A percentile compares a stretch with the other conserved stretches of the same genome.
phyloP scores from a whole-genome alignment of 2,797 vertebrate genomes.

The Microhierax caerulescens region DNA sequence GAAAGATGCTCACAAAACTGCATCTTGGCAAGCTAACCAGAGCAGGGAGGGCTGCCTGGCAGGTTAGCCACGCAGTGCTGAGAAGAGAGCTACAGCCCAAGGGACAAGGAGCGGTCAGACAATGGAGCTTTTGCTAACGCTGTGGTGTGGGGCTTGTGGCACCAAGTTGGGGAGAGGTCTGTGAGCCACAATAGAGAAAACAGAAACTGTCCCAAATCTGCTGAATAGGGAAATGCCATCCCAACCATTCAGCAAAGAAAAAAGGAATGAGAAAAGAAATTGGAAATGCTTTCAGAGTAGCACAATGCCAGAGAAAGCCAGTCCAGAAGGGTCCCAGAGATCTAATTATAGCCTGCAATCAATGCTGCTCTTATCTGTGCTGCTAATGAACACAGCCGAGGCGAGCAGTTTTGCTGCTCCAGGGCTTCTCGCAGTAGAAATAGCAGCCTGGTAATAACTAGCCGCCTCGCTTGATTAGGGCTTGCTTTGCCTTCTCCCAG shows the following conservation, averaged over 20 bases:
- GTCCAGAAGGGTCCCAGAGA: slow-evolving; percentile 10
- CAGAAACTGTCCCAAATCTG: slow-evolving; percentile 25
- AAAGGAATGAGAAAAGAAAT: background rate
- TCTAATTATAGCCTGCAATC: slow-evolving; percentile 56
- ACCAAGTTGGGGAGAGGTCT: slow-evolving; percentile 1
- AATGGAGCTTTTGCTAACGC: slow-evolving; percentile 20
- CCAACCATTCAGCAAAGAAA: slow-evolving; percentile 1
- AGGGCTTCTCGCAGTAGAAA: slow-evolving; percentile 32
- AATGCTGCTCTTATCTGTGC: slow-evolving; percentile 49
- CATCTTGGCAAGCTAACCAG: background rate
- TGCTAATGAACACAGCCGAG: slow-evolving; percentile 39
- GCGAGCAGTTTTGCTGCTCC: slow-evolving; percentile 34
- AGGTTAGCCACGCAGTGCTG: background rate
- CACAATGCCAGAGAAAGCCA: slow-evolving; percentile 2
- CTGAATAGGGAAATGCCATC: slow-evolving; percentile 60
- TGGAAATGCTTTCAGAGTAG: slow-evolving; percentile 40
- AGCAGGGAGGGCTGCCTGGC: background rate
- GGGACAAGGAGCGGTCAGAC: background rate
- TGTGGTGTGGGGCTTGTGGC: background rate
- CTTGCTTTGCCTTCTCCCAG: background rate
- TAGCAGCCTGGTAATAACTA: slow-evolving; percentile 11
- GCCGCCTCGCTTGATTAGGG: background rate
- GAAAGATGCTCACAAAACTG: background rate
- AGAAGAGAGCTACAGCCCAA: background rate
- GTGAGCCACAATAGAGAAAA: background rate